phyloP scores from a whole-genome alignment of 1,140 invertebrate species.

The Glossosoma conforme region DNA sequence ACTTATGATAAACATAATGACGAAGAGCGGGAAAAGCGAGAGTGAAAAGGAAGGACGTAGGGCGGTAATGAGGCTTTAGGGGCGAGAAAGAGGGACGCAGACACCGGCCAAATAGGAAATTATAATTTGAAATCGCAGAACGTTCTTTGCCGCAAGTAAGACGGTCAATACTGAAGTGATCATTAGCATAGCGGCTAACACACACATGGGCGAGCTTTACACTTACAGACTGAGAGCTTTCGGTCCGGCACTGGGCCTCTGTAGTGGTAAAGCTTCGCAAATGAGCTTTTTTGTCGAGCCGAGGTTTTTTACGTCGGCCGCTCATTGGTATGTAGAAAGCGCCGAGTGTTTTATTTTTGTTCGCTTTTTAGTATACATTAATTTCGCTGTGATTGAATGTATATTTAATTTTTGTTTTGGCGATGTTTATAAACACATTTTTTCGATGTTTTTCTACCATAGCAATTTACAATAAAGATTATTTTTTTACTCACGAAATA shows the following conservation, averaged over 20 bases:
- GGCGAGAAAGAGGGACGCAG: conserved; percentile 4
- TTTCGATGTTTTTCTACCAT: no score
- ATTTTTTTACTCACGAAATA: no score
- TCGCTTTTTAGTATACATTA: no score
- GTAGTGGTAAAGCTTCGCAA: conserved; percentile 21
- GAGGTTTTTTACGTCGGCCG: conserved; percentile 10
- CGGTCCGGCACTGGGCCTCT: no score
- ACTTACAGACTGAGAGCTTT: no score
- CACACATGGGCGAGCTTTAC: no score
- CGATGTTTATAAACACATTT: no score
- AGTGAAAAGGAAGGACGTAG: conserved; percentile 1
- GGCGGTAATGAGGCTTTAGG: background rate
- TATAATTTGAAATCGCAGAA: conserved; percentile 33
- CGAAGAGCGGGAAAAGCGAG: conserved; percentile 2
- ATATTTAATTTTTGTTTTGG: no score
- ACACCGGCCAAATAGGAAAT: conserved; percentile 20
- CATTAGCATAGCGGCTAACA: conserved; percentile 31
- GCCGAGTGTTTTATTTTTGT: no score
- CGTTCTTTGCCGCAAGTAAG: conserved; percentile 15
- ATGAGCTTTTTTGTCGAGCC: conserved; percentile 28
- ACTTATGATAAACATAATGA: conserved; percentile 29
- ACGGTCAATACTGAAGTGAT: conserved; percentile 32
- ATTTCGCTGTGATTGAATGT: no score
- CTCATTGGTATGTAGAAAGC: no score
- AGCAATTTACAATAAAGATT: no score